These are phyloP conservation scores for Sciaenops ocellatus DNA, from an alignment of 2,797 vertebrate species.

Conservation along the genomic window DNA sequence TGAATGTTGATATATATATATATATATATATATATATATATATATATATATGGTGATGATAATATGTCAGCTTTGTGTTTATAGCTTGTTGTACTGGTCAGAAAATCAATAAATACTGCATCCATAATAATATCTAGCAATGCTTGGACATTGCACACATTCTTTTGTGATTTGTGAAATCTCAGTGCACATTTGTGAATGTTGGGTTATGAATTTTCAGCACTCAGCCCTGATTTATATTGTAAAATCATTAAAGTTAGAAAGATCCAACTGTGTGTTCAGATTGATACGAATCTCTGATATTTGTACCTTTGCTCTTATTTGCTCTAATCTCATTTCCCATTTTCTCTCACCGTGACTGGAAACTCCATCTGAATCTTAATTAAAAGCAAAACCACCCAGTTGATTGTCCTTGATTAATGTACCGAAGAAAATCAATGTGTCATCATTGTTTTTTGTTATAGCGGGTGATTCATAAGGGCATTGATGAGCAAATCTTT, in stretches of 20 bases:
- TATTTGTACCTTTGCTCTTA: slow-evolving; percentile 15
- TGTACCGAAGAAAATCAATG: slow-evolving; percentile 55
- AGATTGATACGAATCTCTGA: slow-evolving; percentile 1
- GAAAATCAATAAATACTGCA: too few relatives aligned
- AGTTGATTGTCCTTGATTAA: slow-evolving; percentile 50
- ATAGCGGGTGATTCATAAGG: slow-evolving; percentile 41
- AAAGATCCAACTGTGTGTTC: slow-evolving; percentile 21
- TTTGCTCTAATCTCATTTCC: slow-evolving; percentile 25
- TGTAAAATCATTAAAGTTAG: background rate
- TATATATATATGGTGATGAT: too few relatives aligned
- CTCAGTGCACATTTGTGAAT: background rate
- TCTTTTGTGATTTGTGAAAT: background rate
- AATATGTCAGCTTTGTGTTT: too few relatives aligned
- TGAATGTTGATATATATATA: too few relatives aligned
- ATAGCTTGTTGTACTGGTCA: too few relatives aligned
- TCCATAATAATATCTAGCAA: too few relatives aligned
- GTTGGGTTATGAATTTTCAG: slow-evolving; percentile 11
- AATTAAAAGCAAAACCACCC: slow-evolving; percentile 53
- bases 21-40: too few relatives aligned
- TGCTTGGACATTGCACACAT: too few relatives aligned
- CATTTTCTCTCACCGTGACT: slow-evolving; percentile 29
- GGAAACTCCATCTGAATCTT: slow-evolving; percentile 41
- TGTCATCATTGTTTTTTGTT: slow-evolving; percentile 56
- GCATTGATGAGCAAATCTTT: slow-evolving; percentile 38
- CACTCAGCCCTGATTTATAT: slow-evolving; percentile 4